These are phyloP conservation scores for Graptemys geographica DNA, from an alignment of 2,797 vertebrate genomes.

Conservation along the genomic window DNA sequence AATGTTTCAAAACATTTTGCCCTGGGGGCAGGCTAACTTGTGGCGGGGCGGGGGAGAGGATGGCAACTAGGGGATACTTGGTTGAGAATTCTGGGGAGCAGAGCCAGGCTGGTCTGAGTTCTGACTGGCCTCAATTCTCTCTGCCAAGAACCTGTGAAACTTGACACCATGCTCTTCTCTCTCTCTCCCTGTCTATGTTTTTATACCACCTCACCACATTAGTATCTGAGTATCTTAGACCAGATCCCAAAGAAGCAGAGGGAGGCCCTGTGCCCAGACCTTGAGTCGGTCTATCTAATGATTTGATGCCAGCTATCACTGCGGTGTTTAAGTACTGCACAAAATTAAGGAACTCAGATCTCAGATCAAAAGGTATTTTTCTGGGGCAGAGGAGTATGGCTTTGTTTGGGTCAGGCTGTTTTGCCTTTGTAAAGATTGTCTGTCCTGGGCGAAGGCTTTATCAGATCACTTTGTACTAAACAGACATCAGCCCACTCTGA, in stretches of 20 bases:
- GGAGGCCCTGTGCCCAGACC: neutral
- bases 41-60: neutral
- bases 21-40: neutral
- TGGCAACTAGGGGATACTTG: neutral
- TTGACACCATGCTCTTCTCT: neutral
- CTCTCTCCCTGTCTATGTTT: neutral
- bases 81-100: neutral
- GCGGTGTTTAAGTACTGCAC: neutral
- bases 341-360: neutral
- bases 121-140: neutral
- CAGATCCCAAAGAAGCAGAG: neutral
- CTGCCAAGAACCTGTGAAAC: neutral
- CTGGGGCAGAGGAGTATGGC: neutral
- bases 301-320: neutral
- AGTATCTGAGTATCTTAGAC: neutral
- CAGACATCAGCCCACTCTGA: neutral
- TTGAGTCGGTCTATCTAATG: neutral
- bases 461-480: neutral
- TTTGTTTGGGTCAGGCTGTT: neutral
- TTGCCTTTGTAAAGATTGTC: neutral
- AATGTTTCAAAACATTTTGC: neutral
- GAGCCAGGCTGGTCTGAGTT: neutral
- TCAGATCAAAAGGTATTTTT: neutral
- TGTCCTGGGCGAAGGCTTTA: fast-evolving
- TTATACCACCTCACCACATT: neutral